Evolutionary conservation across 2,888 invertebrate species (phyloP).

Genomic region (Enchytraeus crypticus): DNA sequence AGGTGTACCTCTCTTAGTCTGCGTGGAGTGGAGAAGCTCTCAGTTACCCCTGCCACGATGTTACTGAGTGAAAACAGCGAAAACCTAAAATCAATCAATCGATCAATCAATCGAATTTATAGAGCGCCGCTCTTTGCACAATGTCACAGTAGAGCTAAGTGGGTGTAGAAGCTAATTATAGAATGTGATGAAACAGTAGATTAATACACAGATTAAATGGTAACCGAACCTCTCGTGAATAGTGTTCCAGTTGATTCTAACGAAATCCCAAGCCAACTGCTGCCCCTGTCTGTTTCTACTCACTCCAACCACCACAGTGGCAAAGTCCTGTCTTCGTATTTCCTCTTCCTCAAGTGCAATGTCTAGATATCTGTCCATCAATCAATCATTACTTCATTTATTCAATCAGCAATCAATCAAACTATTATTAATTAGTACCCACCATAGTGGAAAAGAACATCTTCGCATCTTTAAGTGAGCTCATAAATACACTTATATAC

Average conservation of each 20-base stretch:
- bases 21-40: constrained; percentile 14
- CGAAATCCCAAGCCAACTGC: constrained; percentile 38
- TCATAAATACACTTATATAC: no score
- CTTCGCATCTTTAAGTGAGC: no score
- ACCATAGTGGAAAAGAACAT: no score
- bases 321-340: constrained; percentile 38
- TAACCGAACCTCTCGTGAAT: constrained; percentile 31
- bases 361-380: constrained; percentile 32
- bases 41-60: constrained; percentile 6
- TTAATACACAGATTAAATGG: neutral
- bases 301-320: constrained; percentile 32
- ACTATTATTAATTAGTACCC: no score
- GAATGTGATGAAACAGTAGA: neutral
- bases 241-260: constrained; percentile 33
- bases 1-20: no score
- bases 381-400: neutral
- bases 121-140: neutral
- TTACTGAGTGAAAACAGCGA: constrained; percentile 6
- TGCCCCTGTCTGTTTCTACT: constrained; percentile 35
- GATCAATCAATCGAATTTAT: neutral
- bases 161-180: no score
- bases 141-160: no score
- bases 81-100: neutral
- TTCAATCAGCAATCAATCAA: no score
- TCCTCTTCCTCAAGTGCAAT: constrained; percentile 28